Conservation (phyloP, 2,113 vertebrate species). For the Pelecanoides urinatrix region DNA sequence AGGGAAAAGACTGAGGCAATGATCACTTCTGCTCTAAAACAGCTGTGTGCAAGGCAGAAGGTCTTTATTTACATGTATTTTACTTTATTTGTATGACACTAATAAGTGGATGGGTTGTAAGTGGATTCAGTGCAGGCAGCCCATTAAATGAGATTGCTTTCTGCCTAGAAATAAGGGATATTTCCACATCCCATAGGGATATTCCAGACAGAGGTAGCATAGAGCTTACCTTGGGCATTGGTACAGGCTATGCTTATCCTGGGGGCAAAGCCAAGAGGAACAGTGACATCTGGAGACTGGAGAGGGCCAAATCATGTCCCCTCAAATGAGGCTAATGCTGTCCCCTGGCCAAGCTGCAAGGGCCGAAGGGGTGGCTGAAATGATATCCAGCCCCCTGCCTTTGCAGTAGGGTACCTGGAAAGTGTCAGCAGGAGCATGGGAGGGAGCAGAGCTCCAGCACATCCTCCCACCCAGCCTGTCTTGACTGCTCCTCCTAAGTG, state of each 20-base stretch:
- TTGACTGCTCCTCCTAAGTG: background rate
- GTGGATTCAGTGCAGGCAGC: background rate
- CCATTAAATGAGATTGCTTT: background rate
- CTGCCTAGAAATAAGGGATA: background rate
- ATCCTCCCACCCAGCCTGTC: background rate
- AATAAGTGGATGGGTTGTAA: conserved; percentile 43
- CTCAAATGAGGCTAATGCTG: background rate
- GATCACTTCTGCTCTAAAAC: background rate
- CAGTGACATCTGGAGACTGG: background rate
- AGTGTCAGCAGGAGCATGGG: background rate
- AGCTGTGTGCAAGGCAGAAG: conserved; percentile 29
- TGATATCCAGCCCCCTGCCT: background rate
- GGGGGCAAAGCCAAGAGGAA: background rate
- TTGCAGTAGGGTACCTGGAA: background rate
- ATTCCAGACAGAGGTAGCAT: background rate
- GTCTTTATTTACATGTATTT: conserved; percentile 21
- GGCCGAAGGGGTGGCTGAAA: background rate
- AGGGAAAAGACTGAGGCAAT: background rate
- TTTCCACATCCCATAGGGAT: background rate
- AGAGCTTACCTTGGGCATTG: background rate
- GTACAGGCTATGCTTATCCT: background rate
- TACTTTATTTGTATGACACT: conserved; percentile 44
- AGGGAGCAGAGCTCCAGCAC: background rate
- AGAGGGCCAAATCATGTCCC: background rate
- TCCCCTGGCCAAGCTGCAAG: background rate